A percentile compares a stretch with the other conserved stretches of the same genome.
phyloP scores from a whole-genome alignment of 1,140 invertebrate species.

The Phymorhynchus buccinoides region DNA sequence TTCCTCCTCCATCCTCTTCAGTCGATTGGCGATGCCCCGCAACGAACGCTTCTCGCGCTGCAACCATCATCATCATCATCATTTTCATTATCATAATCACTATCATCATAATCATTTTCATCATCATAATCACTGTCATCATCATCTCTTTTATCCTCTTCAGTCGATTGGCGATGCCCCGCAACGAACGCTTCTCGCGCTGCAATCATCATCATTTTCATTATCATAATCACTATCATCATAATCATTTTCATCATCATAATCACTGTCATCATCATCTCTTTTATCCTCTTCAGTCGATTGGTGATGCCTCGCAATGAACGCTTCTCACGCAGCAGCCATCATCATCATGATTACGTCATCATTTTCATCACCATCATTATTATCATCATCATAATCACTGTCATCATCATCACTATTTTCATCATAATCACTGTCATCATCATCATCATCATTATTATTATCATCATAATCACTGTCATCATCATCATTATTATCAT shows the following conservation, averaged over 20 bases:
- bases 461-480: not conserved
- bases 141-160: not conserved
- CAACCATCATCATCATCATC: not conserved
- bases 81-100: not conserved
- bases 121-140: no score
- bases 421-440: no score
- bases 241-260: no score
- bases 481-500: not conserved
- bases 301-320: not conserved
- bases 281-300: not conserved
- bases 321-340: not conserved
- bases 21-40: not conserved
- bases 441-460: not conserved
- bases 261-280: no score
- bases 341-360: not conserved
- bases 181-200: conserved; percentile 5
- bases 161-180: not conserved
- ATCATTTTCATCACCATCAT: not conserved
- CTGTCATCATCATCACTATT: no score
- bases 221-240: not conserved
- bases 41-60: conserved; percentile 14
- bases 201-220: not conserved
- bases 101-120: no score
- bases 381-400: no score
- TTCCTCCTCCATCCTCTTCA: not conserved